These are phyloP conservation scores for Calephelis perditalis DNA, from an alignment of 2,888 invertebrate species.

Conservation along the genomic window DNA sequence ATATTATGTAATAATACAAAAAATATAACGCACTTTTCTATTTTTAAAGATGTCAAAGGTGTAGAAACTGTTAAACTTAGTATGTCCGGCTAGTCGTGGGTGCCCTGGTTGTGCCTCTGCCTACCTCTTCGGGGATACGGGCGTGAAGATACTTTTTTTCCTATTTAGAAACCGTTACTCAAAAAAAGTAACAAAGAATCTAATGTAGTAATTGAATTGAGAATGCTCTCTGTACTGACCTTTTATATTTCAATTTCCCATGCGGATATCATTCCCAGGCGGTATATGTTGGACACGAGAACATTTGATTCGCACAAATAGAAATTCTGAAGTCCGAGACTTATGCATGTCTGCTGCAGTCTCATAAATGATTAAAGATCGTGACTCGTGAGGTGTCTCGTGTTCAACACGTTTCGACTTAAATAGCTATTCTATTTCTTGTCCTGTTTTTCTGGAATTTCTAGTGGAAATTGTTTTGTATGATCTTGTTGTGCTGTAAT, in stretches of 20 bases:
- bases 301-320: conserved; percentile 58
- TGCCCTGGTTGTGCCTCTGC: too few relatives aligned
- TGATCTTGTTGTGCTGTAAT: too few relatives aligned
- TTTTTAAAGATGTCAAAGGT: too few relatives aligned
- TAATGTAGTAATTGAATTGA: too few relatives aligned
- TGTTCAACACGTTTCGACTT: conserved; percentile 24
- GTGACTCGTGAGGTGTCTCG: conserved; percentile 29
- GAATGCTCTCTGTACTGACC: background rate
- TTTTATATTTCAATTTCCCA: conserved; percentile 19
- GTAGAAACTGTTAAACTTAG: too few relatives aligned
- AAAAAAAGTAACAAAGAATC: too few relatives aligned
- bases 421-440: conserved; percentile 17
- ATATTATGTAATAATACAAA: too few relatives aligned
- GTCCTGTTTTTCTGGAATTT: conserved; percentile 12
- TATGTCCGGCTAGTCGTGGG: too few relatives aligned
- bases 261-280: conserved; percentile 31
- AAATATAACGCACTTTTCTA: too few relatives aligned
- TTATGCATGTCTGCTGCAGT: conserved; percentile 31
- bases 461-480: background rate
- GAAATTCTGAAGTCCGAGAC: conserved; percentile 49
- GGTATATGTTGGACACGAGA: conserved; percentile 38
- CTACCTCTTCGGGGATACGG: too few relatives aligned
- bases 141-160: too few relatives aligned
- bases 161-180: too few relatives aligned
- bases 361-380: conserved; percentile 32